Evolutionary conservation across 2,113 vertebrate species (phyloP).

Genomic region (Amblyopsis rosae): DNA sequence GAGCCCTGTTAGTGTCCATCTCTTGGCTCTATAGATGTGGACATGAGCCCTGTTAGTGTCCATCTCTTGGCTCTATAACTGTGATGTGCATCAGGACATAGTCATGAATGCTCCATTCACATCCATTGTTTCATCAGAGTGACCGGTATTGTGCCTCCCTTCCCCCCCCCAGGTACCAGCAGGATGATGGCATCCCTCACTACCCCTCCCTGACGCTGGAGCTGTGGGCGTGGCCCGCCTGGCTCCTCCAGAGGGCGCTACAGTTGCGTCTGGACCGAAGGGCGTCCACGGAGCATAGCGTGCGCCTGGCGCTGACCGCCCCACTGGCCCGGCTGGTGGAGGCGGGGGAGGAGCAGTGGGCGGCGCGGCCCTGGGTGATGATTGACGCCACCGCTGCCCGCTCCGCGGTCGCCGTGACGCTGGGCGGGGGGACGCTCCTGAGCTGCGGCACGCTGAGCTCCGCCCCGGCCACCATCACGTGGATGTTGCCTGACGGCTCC

Average conservation of each 20-base stretch:
- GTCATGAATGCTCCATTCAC: too few species aligned
- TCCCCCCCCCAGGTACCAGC: slow-evolving; percentile 70
- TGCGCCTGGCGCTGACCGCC: slow-evolving; percentile 74
- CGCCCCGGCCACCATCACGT: slow-evolving; percentile 71
- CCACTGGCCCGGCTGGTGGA: slow-evolving; percentile 62
- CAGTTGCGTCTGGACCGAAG: slow-evolving; percentile 83
- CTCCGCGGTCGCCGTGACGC: slow-evolving; percentile 60
- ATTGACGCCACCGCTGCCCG: slow-evolving; percentile 70
- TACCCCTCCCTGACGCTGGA: slow-evolving; percentile 86
- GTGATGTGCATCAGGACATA: too few species aligned
- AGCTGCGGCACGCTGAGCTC: slow-evolving; percentile 81
- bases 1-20: too few species aligned
- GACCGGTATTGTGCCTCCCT: too few species aligned
- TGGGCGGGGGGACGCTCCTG: slow-evolving; percentile 75
- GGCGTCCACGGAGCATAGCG: slow-evolving; percentile 79
- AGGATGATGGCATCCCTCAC: slow-evolving; percentile 81
- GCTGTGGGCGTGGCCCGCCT: slow-evolving; percentile 76
- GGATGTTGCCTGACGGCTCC: slow-evolving; percentile 84
- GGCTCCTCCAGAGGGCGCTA: slow-evolving; percentile 75
- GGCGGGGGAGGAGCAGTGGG: slow-evolving; percentile 29
- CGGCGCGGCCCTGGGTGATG: slow-evolving; percentile 82
- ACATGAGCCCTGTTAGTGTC: too few species aligned
- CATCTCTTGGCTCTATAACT: too few species aligned
- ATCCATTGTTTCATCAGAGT: too few species aligned
- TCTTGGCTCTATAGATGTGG: too few species aligned